Conservation (phyloP, 1,140 invertebrate genomes). For the Diuraphis noxia region DNA sequence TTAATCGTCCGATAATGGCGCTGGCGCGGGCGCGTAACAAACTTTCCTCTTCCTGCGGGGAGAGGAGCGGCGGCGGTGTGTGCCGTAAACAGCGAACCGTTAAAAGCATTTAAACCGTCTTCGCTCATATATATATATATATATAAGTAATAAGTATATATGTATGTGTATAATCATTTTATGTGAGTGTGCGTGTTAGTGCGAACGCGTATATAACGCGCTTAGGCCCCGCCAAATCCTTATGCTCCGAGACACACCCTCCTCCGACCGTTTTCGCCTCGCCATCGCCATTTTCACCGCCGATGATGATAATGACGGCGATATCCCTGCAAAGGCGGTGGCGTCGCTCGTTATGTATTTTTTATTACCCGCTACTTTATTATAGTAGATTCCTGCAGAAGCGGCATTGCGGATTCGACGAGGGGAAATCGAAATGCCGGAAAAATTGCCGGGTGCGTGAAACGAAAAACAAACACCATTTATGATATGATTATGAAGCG, state of each 20-base stretch:
- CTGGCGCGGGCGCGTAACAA: constrained; percentile 36
- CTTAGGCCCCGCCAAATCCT: neutral
- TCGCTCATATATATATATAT: neutral
- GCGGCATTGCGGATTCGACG: neutral
- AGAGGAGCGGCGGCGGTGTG: neutral
- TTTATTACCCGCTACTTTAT: neutral
- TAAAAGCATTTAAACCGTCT: constrained; percentile 52
- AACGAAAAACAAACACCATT: neutral
- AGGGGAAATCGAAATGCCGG: neutral
- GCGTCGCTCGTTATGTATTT: neutral
- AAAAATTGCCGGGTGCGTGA: neutral
- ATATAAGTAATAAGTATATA: neutral
- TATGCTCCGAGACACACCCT: neutral
- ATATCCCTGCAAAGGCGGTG: neutral
- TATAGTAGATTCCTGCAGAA: neutral
- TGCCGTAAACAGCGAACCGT: constrained; percentile 22
- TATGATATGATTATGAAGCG: neutral
- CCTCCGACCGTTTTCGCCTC: neutral
- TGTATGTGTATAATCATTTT: neutral
- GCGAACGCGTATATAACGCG: neutral
- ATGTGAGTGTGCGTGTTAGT: neutral
- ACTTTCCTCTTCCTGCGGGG: neutral
- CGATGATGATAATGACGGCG: neutral
- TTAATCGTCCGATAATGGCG: constrained; percentile 51
- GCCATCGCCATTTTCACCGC: neutral